Evolutionary conservation across 35 echinoderm and acorn worm genomes (phyloP), one percentile per base, ranked within the genome.

Genomic region (Anneissia japonica): DNA sequence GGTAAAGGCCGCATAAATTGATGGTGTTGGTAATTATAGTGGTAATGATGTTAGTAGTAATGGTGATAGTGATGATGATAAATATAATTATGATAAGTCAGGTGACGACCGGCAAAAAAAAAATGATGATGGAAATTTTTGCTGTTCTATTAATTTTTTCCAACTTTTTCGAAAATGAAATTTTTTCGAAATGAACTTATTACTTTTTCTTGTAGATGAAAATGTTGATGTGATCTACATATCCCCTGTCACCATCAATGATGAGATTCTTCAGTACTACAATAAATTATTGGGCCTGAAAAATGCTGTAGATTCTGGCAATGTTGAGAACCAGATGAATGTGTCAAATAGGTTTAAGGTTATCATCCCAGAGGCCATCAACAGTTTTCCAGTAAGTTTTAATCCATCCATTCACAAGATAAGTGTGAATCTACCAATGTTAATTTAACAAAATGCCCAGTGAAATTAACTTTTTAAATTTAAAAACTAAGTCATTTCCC

Each of bases 181-280:
- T 56, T n/a, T n/a, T n/a, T n/a, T n/a, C n/a, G n/a, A n/a, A n/a
- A n/a, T n/a, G n/a, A n/a, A n/a, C n/a, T n/a, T n/a, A n/a, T n/a
- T 34, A 76, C 6, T 75, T 86, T 0, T 32, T 9, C 75, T 38
- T 82, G 0, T 86, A 93, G 91, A 97, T 91, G 88, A 91, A 30
- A 97, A 97, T 82, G 88, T 97, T 34, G 95, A 97, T 75, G 89
- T 97, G 19, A 97, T 97, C 76, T 97, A 97, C 77, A 84, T 97
- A 0, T 97, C 91, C 35, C 95, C 95, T 0, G 95, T 97, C 14
- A 84, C 85, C 17, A 87, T 97, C 30, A 97, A 97, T 75, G 95
- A 97, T 38, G 95, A 97, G 85, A 97, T 91, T 26, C 85, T 97
- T 34, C 95, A 97, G 75, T 97, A 97, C 79, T 97, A 97, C 77